Percentiles rank a stretch among this genome's conserved stretches.
Evolutionary conservation across 2,113 vertebrate species (phyloP).

Genomic region (Epinephelus fuscoguttatus): DNA sequence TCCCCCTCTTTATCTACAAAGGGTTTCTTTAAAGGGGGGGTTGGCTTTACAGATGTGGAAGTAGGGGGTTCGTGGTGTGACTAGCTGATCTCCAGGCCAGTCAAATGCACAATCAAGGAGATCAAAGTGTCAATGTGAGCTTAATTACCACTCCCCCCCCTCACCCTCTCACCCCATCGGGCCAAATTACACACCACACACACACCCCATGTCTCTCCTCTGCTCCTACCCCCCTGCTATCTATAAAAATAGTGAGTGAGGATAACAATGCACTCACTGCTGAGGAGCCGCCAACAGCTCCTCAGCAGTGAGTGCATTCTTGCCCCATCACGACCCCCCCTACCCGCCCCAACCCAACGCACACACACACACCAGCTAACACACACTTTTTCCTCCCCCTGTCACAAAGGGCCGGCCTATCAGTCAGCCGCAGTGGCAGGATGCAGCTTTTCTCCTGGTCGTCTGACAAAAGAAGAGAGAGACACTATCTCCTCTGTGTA

Average conservation of each 20-base stretch:
- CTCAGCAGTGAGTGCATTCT: conserved; percentile 65
- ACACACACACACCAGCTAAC: conserved; percentile 25
- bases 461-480: conserved; percentile 66
- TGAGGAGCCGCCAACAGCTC: conserved; percentile 58
- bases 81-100: conserved; percentile 79
- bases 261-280: conserved; percentile 79
- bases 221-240: conserved; percentile 39
- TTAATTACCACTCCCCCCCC: conserved; percentile 79
- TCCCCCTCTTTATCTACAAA: conserved; percentile 51
- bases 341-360: background rate
- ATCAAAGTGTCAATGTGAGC: conserved; percentile 86
- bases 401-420: conserved; percentile 73
- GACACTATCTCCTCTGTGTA: conserved; percentile 67
- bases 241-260: conserved; percentile 81
- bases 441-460: conserved; percentile 68
- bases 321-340: conserved; percentile 29
- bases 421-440: conserved; percentile 77
- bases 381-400: conserved; percentile 27
- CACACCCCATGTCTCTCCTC: conserved; percentile 14
- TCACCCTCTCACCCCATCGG: conserved; percentile 45
- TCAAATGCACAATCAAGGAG: conserved; percentile 85
- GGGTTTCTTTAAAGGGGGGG: conserved; percentile 15
- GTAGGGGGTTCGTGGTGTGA: conserved; percentile 52
- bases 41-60: conserved; percentile 35
- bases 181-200: conserved; percentile 79